Evolutionary conservation across 30 jellyfish, hydroid and myxozoan genomes (phyloP).

Genomic region (Aurelia aurita complex sp. Pacific): DNA sequence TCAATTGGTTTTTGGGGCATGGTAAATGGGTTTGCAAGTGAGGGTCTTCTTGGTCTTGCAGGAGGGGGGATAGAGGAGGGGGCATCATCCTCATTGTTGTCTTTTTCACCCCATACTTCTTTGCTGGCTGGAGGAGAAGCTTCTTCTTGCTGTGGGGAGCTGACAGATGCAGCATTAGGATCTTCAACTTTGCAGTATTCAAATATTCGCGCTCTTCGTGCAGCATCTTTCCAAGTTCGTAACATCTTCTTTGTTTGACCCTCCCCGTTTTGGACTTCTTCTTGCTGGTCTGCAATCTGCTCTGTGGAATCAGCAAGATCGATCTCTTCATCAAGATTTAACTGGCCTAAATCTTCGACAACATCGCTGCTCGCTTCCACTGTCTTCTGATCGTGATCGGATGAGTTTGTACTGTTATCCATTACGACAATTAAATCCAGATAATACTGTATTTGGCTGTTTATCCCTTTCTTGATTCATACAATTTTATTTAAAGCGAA

Average conservation of each 20-base stretch:
- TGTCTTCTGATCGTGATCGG: too few relatives aligned
- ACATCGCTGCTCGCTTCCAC: neutral
- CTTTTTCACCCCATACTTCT: neutral
- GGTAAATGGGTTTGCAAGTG: slow-evolving; percentile 63
- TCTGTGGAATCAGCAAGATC: neutral
- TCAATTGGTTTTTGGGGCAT: slow-evolving; percentile 93
- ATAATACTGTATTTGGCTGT: too few relatives aligned
- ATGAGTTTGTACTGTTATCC: too few relatives aligned
- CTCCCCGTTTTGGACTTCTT: neutral
- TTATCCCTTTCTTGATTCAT: too few relatives aligned
- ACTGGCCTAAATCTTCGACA: neutral
- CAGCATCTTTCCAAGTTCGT: slow-evolving; percentile 55
- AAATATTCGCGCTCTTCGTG: slow-evolving; percentile 64
- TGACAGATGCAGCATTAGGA: slow-evolving; percentile 22
- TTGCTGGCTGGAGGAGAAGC: neutral
- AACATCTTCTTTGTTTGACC: slow-evolving; percentile 13
- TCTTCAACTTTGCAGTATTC: slow-evolving; percentile 48
- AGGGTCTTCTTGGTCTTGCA: slow-evolving; percentile 29
- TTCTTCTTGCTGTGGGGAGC: neutral
- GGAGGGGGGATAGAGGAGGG: neutral
- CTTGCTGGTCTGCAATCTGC: neutral
- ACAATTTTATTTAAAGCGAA: too few relatives aligned
- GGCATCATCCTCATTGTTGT: neutral
- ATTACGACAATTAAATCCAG: too few relatives aligned
- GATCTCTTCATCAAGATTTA: neutral